Evolutionary conservation across 2,888 invertebrate species (phyloP), one percentile per base, ranked within the genome.

Genomic region (Odontocerum albicorne): DNA sequence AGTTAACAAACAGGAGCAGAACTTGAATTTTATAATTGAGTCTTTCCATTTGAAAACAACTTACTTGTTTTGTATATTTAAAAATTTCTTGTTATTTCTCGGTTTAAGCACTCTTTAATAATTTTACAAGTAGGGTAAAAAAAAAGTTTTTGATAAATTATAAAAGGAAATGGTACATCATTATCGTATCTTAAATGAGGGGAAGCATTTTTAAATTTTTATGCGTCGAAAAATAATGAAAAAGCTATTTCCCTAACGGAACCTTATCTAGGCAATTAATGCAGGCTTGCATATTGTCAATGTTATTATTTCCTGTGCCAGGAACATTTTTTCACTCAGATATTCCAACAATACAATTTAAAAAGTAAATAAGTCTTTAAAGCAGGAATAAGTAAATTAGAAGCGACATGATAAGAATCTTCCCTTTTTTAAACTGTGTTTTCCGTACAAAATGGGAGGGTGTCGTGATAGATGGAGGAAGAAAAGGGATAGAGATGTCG

Each of bases 301-400:
- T 49, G 47, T 46, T 57, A 47, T 52, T 53, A 52, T 55, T 56
- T 55, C 52, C 54, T 40, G 47, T 49, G 39, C 50, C 44, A 20
- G 31, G 36, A 43, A 51, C 49, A 35, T 49, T 72, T 72, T 69
- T 71, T 60, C 67, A 43, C 40, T 31, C 36, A 16, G 12, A 43
- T 13, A 6, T 15, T 44, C 20, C 35, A 52, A 56, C 56, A 56
- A 56, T 56, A 56, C 56, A 51, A 51, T 56, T 77, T 77, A 74
- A 75, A 76, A 78, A 75, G 85, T 85, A 85, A 85, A 86, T 85
- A 85, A 84, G 84, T 83, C 82, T 81, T 80, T 81, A 82, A 81
- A 81, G 82, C 80, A 81, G 80, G 82, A 83, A 85, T 85, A 86
- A 86, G 85, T 86, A 86, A 86, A 86, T 86, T 86, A 86, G 85